These are phyloP conservation scores for Gastracanthus pulcherrimus DNA, from an alignment of 2,888 invertebrate species.

Conservation along the genomic window DNA sequence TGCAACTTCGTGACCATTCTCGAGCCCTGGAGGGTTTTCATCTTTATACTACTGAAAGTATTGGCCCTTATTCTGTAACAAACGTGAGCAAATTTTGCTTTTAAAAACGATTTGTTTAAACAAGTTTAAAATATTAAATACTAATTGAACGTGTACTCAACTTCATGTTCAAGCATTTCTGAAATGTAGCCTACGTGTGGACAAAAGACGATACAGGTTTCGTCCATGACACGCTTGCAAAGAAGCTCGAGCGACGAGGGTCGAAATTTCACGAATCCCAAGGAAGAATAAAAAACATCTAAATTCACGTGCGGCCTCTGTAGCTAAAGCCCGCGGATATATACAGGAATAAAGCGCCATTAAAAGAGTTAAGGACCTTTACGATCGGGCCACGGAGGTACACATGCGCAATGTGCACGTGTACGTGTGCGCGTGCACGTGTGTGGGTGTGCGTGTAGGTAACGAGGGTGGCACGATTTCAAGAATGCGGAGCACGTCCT, in stretches of 20 bases:
- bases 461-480: slow-evolving; percentile 75
- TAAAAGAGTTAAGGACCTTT: slow-evolving; percentile 72
- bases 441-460: slow-evolving; percentile 65
- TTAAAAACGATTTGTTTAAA: too few species aligned
- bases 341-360: slow-evolving; percentile 63
- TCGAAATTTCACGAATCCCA: not conserved
- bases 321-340: slow-evolving; percentile 20
- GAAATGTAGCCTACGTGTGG: not conserved
- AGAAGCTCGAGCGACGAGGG: too few species aligned
- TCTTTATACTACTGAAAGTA: not conserved
- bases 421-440: slow-evolving; percentile 50
- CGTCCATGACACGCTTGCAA: too few species aligned
- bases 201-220: not conserved
- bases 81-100: too few species aligned
- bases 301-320: too few species aligned
- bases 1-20: slow-evolving; percentile 42
- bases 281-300: not conserved
- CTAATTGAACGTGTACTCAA: too few species aligned
- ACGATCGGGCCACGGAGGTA: slow-evolving; percentile 56
- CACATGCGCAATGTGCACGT: too few species aligned
- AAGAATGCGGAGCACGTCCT: slow-evolving; percentile 77
- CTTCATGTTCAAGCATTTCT: too few species aligned
- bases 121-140: too few species aligned
- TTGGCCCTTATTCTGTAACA: not conserved
- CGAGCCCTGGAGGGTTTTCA: not conserved